phyloP scores from a whole-genome alignment of 2,113 vertebrate species.

The Dasyurus viverrinus region DNA sequence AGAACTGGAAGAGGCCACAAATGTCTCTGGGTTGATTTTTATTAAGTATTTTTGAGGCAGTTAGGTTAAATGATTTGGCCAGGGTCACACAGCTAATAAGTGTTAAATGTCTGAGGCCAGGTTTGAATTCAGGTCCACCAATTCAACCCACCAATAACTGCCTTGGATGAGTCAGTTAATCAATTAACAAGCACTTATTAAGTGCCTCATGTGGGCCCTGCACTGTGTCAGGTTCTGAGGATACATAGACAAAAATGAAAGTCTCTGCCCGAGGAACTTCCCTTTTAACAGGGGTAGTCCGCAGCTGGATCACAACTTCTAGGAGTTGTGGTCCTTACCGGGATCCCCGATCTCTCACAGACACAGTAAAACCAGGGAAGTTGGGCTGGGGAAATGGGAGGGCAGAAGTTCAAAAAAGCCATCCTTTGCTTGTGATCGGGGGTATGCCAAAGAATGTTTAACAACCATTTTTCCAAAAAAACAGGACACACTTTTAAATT shows the following conservation, averaged over 20 bases:
- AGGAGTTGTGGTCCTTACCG: background rate
- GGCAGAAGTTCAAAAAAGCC: background rate
- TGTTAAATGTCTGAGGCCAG: too few species aligned
- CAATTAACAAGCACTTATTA: background rate
- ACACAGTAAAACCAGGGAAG: background rate
- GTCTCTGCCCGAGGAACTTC: background rate
- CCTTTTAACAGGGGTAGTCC: background rate
- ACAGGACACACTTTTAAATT: background rate
- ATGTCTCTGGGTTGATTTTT: background rate
- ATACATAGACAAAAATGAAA: too few species aligned
- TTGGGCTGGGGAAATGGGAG: too few species aligned
- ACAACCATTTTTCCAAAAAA: background rate
- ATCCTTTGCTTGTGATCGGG: background rate
- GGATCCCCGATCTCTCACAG: background rate
- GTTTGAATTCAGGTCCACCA: too few species aligned
- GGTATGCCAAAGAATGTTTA: background rate
- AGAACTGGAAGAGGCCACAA: background rate
- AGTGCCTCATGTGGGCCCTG: too few species aligned
- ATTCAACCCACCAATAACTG: too few species aligned
- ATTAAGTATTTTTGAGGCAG: too few species aligned
- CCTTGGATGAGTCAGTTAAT: background rate
- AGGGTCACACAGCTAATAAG: too few species aligned
- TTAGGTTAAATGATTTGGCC: too few species aligned
- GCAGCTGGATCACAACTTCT: background rate
- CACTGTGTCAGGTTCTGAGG: too few species aligned